Base-by-base conservation (phyloP, 2,888 invertebrate species). In the Papilio demoleus region DNA sequence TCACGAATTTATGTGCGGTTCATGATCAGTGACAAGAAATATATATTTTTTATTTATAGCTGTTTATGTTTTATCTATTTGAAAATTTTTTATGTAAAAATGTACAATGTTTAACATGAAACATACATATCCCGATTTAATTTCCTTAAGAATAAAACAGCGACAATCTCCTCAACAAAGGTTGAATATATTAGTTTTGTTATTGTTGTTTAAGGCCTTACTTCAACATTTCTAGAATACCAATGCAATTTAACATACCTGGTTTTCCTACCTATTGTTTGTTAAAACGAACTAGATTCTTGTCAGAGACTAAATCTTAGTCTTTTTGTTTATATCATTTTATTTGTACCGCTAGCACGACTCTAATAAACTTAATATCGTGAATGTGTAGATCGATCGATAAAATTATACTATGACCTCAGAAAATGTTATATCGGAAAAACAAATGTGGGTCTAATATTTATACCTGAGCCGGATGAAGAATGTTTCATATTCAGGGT, bases 401-500 rank as follows among this genome's bases (percentile, higher is more conserved):
- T 75, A 80, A 77, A 79, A 81, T 68, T 79, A 75, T 81, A 78
- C 84, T 85, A 71, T 88, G 81, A 87, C 84, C 86, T 77, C 78
- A 75, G 77, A 86, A 86, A 86, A 89, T 89, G 88, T 77, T 81
- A 87, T 81, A 73, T 74, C 79, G 79, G 17, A 50, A 47, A 65
- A 65, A 12, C 34, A n/a, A 59, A 58, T 66, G 31, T 47, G 38
- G 24, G 17, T 17, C 81, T 85, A 82, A 83, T 85, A 81, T 38
- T 53, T 42, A 24, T 60, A 60, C 6, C 34, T 61, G 38, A 14
- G 40, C n/a, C 34, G 79, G 75, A 78, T 81, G 80, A 83, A 90
- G 74, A 84, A 93, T 93, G 93, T 93, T 93, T 79, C 90, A 92
- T 78, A 79, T 93, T 73, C 92, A 93, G 85, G 92, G 93, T 71